Evolutionary conservation across 2,113 vertebrate species (phyloP).

Genomic region (Bos taurus): ARS-UCD2.0 NC_037357.1:53504001-53504500

Average conservation of each 20-base stretch:
- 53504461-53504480: not conserved
- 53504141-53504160: not conserved
- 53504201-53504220: not conserved
- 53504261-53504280: not conserved
- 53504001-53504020: conserved; percentile 17
- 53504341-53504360: not conserved
- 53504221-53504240: not conserved
- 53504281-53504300: not conserved
- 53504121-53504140: not conserved
- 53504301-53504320: not conserved
- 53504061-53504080: not conserved
- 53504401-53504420: not conserved
- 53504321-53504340: not conserved
- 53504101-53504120: not conserved
- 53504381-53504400: not conserved
- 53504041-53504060: conserved; percentile 18
- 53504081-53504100: conserved; percentile 24
- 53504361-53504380: not conserved
- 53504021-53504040: conserved; percentile 24
- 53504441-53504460: not conserved
- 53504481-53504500: not conserved
- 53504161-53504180: not conserved
- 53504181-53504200: not conserved
- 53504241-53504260: not conserved
- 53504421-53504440: not conserved